Conservation (phyloP, 2,888 invertebrate genomes). For the Drepana falcataria region DNA sequence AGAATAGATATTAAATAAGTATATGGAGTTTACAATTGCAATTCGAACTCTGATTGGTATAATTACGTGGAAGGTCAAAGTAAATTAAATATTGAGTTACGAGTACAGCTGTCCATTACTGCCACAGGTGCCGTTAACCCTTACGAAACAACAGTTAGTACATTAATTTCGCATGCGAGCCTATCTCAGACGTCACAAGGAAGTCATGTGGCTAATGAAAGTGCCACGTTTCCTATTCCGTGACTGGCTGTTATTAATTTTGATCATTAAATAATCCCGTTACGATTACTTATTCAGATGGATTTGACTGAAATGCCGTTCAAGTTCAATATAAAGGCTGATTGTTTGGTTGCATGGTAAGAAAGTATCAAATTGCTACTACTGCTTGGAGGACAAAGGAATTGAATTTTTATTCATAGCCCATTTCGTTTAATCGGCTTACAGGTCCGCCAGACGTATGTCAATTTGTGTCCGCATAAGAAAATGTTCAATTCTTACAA, state of each 20-base stretch:
- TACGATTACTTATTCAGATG: constrained; percentile 11
- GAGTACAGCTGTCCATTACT: neutral
- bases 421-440: constrained; percentile 1
- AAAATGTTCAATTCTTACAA: neutral
- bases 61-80: no score
- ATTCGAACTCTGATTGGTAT: no score
- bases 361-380: constrained; percentile 5
- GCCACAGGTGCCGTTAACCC: neutral
- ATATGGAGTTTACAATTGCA: no score
- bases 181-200: constrained; percentile 17
- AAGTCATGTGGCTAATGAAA: constrained; percentile 26
- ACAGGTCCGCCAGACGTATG: neutral
- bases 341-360: constrained; percentile 15
- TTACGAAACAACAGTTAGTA: neutral
- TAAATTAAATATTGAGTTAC: neutral
- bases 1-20: no score
- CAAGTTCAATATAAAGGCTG: constrained; percentile 10
- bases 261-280: constrained; percentile 16
- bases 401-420: constrained; percentile 5
- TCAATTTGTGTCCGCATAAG: neutral
- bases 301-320: constrained; percentile 4
- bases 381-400: constrained; percentile 4
- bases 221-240: constrained; percentile 29
- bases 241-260: constrained; percentile 39
- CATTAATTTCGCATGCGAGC: neutral